These are phyloP conservation scores for Perca schrenkii DNA, from an alignment of 2,113 vertebrate genomes.

Conservation along the genomic window DNA sequence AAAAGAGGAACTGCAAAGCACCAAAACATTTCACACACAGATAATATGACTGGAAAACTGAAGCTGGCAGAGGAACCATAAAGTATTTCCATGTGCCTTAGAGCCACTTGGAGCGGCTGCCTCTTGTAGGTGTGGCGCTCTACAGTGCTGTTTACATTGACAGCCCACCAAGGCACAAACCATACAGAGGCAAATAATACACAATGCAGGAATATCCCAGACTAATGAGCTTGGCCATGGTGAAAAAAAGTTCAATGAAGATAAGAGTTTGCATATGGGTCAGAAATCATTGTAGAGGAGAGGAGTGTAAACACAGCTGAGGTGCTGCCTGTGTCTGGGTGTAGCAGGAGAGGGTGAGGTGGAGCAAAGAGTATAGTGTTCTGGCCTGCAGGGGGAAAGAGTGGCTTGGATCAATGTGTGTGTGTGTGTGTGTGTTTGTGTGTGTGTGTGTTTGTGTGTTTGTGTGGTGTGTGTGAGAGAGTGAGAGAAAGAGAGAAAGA, in stretches of 20 bases:
- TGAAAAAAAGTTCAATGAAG: slow-evolving; percentile 48
- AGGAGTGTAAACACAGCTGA: slow-evolving; percentile 36
- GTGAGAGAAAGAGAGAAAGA: slow-evolving; percentile 4
- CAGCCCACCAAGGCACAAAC: slow-evolving; percentile 21
- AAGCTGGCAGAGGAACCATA: background rate
- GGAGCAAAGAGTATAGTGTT: slow-evolving; percentile 24
- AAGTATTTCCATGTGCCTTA: background rate
- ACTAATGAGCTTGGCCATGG: slow-evolving; percentile 31
- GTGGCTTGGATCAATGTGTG: slow-evolving; percentile 17
- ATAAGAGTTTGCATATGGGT: slow-evolving; percentile 47
- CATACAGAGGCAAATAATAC: slow-evolving; percentile 24
- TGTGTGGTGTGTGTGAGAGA: background rate
- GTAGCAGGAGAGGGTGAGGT: slow-evolving; percentile 4
- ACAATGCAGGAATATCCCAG: slow-evolving; percentile 27
- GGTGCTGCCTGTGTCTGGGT: slow-evolving; percentile 13
- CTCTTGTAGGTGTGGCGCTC: background rate
- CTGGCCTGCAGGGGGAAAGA: slow-evolving; percentile 27
- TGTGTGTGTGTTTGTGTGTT: slow-evolving; percentile 11
- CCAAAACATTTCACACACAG: slow-evolving; percentile 11
- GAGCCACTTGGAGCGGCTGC: background rate
- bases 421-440: slow-evolving; percentile 18
- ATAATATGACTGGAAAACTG: background rate
- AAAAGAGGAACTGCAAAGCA: slow-evolving; percentile 22
- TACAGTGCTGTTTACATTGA: slow-evolving; percentile 17
- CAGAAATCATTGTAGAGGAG: slow-evolving; percentile 20